Evolutionary conservation across 2,113 vertebrate species (phyloP), one percentile per base, ranked within the genome.

Genomic region (Embiotoca jacksoni): DNA sequence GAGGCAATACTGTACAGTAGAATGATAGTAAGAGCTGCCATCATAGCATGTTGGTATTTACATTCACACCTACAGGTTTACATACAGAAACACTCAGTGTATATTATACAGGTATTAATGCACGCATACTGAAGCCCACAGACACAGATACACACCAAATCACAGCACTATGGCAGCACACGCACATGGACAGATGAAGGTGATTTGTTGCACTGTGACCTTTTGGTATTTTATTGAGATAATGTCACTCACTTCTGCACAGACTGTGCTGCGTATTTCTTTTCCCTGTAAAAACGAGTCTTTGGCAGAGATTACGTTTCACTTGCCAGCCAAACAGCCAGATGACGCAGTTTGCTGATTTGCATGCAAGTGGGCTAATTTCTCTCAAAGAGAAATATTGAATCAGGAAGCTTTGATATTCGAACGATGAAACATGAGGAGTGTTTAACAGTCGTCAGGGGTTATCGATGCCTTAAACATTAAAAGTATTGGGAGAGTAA

Each of bases 151-250:
- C 0, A 23, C 31, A 54, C 1, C 6, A 6, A 23, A 37, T 15
- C 23, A 39, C 23, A 36, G 30, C 67, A 23, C n/a, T 52, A 7
- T 31, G 35, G 47, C 11, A 33, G 31, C 10, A 3, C 37, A 13
- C 7, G 39, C 49, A 54, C 52, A 33, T 7, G 30, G 37, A 44
- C 47, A 50, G 61, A 66, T 33, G 75, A 69, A 31, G n/a, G 33
- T 58, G 41, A 37, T 60, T 56, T 57, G 33, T 16, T 68, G 65
- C 58, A 37, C 50, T 59, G 6, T 70, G 85, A 82, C 72, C 78
- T 78, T 82, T 82, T 84, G 84, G 58, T 75, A 78, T 89, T 87
- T 83, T 15, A 66, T 23, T 23, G 10, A 69, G 75, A 80, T 8
- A 58, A 82, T 39, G 76, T 73, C 49, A 30, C 14, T 68, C 54